Base-by-base conservation (phyloP, 1,140 invertebrate species). In the Conus ventricosus region DNA sequence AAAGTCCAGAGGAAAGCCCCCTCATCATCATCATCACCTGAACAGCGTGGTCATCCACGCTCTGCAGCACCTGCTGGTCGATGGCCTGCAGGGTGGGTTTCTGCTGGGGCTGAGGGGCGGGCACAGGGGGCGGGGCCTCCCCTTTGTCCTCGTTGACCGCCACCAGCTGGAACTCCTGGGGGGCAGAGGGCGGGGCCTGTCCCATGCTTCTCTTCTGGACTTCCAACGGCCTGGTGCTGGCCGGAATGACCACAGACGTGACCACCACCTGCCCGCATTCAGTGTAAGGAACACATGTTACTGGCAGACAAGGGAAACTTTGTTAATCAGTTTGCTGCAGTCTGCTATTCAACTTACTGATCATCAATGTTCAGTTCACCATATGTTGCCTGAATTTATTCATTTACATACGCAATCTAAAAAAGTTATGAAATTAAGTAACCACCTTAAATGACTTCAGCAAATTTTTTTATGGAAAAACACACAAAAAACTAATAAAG, bases 1-100 rank as follows among this genome's bases (percentile, higher is more conserved):
- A 0, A 0, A 60, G 39, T 39, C 39, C 39, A 39, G 39, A 39
- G 39, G 39, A 39, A 39, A 39, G 39, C 39, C 39, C 39, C 39
- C 39, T 39, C 39, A 39, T 39, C 39, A 39, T 39, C 39, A 39
- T 13, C 67, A 89, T 90, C 85, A 93, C 93, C 91, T 94, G 91
- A 78, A 94, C 93, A 80, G 95, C 95, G 89, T 95, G 95, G 51
- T 93, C 92, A 91, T 95, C 95, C 53, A 95, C 94, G 82, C 91
- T 93, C 88, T 95, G 90, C 67, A 95, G 91, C 39, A 94, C 93
- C 86, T 94, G 88, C 87, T 91, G 91, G 78, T 94, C 93, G 81
- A 94, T 93, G 51, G 91, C 91, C 39, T 94, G 93, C 67, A 94
- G 90, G 10, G 89, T 90, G 15, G 93, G 93, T 88, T 93, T 94